Conservation (phyloP, 1,140 invertebrate genomes). For the Mycetomoellerius zeteki region DNA sequence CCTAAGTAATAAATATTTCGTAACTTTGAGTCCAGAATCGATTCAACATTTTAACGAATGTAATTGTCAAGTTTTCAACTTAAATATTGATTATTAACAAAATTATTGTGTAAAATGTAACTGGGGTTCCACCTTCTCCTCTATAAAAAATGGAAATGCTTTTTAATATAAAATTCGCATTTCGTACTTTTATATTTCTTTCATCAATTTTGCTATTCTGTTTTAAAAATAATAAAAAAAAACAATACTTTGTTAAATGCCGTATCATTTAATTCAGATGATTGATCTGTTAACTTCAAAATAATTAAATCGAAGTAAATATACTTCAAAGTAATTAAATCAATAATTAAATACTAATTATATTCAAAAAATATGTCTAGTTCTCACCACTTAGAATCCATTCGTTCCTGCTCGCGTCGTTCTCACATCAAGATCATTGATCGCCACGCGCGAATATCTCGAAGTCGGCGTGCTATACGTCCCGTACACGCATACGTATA, state of each 20-base stretch:
- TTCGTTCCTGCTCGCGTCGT: constrained; percentile 24
- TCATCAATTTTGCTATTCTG: not conserved
- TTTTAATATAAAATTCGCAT: not conserved
- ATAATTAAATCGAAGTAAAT: not conserved
- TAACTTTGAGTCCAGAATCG: too few species aligned
- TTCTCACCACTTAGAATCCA: not conserved
- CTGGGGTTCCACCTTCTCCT: too few species aligned
- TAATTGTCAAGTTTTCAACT: too few species aligned
- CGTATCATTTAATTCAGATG: not conserved
- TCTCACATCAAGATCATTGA: constrained; percentile 66
- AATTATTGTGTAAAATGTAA: too few species aligned
- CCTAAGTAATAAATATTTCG: too few species aligned
- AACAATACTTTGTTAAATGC: not conserved
- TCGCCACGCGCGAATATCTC: constrained; percentile 55
- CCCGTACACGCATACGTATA: not conserved
- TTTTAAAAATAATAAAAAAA: not conserved
- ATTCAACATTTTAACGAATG: too few species aligned
- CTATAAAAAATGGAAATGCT: not conserved
- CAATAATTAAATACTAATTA: not conserved
- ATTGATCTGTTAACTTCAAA: not conserved
- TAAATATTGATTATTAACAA: too few species aligned
- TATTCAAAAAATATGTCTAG: not conserved
- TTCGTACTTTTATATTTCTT: not conserved
- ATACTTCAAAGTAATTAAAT: constrained; percentile 9
- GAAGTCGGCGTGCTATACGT: constrained; percentile 22